A percentile compares a stretch with the other conserved stretches of the same genome.
phyloP scores from a whole-genome alignment of 2,888 invertebrate genomes.

The Priocnemis perturbator region DNA sequence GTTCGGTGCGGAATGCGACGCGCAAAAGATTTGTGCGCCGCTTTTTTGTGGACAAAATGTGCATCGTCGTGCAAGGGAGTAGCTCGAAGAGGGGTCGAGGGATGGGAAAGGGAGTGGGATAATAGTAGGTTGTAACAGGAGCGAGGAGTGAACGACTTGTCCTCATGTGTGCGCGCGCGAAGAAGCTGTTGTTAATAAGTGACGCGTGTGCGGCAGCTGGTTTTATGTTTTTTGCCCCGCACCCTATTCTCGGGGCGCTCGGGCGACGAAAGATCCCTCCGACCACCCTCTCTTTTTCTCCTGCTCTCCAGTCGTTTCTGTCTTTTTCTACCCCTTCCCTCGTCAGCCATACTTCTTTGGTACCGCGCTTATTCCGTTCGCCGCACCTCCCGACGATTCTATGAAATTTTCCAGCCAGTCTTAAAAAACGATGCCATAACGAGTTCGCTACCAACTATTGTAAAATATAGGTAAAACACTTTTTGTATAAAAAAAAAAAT shows the following conservation, averaged over 20 bases:
- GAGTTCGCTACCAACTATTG: too few relatives aligned
- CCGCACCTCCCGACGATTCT: too few relatives aligned
- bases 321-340: constrained; percentile 4
- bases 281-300: constrained; percentile 34
- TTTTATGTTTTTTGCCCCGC: constrained; percentile 63
- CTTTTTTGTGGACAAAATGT: too few relatives aligned
- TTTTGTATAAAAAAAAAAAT: too few relatives aligned
- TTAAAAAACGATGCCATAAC: not conserved
- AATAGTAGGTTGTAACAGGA: constrained; percentile 50
- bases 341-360: not conserved
- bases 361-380: too few relatives aligned
- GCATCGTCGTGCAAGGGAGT: not conserved
- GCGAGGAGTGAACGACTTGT: constrained; percentile 55
- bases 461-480: too few relatives aligned
- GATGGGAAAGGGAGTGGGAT: constrained; percentile 33
- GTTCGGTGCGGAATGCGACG: too few relatives aligned
- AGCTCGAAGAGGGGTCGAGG: constrained; percentile 6
- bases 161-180: constrained; percentile 55
- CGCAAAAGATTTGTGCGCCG: too few relatives aligned
- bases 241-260: constrained; percentile 54
- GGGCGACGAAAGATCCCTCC: constrained; percentile 61
- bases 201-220: constrained; percentile 74
- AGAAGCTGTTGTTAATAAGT: constrained; percentile 69
- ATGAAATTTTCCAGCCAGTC: too few relatives aligned
- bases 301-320: constrained; percentile 28